Conservation (phyloP, 2,797 vertebrate genomes). For the Sardinella longiceps region DNA sequence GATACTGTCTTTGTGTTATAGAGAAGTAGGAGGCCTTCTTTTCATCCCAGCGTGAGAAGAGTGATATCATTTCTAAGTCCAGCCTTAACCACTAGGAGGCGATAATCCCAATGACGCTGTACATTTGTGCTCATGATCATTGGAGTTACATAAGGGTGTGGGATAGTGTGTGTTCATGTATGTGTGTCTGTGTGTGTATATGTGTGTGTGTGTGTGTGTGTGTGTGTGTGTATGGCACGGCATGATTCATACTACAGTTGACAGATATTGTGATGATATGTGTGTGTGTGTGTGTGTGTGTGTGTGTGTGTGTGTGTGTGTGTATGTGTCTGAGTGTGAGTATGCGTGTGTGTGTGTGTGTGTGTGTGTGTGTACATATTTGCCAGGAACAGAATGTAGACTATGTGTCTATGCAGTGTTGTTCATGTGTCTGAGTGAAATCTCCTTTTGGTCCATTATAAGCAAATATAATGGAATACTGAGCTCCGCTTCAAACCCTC, state of each 20-base stretch:
- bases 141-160: not conserved
- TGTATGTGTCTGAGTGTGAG: not conserved
- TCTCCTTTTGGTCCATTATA: too few relatives aligned
- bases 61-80: not conserved
- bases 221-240: not conserved
- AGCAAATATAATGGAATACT: too few relatives aligned
- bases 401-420: too few relatives aligned
- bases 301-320: not conserved
- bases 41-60: not conserved
- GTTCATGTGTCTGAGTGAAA: too few relatives aligned
- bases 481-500: too few relatives aligned
- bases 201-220: slow-evolving; percentile 28
- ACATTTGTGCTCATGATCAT: not conserved
- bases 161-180: not conserved
- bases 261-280: not conserved
- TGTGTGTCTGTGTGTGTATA: slow-evolving; percentile 1
- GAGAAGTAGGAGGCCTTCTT: not conserved
- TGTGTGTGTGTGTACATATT: not conserved
- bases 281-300: not conserved
- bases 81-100: not conserved
- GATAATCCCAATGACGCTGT: not conserved
- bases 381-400: too few relatives aligned
- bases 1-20: not conserved
- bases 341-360: not conserved
- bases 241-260: too few relatives aligned